Percentiles rank a stretch among this genome's conserved stretches.
Evolutionary conservation across 2,888 invertebrate genomes (phyloP).

Genomic region (Macrosoma leucophasiata): DNA sequence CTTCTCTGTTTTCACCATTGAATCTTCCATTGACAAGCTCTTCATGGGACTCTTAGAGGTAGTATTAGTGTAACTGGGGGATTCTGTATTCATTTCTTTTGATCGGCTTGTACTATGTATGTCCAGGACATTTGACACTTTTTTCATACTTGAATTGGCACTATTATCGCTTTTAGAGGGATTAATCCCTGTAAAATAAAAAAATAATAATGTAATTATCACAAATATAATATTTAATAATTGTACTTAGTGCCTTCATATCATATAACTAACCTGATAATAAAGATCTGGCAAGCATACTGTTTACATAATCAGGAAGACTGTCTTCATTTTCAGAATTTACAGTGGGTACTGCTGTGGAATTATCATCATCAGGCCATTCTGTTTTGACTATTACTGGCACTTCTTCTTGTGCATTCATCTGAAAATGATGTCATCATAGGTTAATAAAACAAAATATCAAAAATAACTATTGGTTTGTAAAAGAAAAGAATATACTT

Average conservation of each 20-base stretch:
- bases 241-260: background rate
- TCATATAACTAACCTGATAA: slow-evolving; percentile 48
- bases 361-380: slow-evolving; percentile 49
- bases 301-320: slow-evolving; percentile 70
- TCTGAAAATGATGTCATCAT: too few species aligned
- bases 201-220: slow-evolving; percentile 1
- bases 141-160: slow-evolving; percentile 49
- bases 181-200: slow-evolving; percentile 54
- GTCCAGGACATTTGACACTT: slow-evolving; percentile 48
- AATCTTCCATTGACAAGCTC: slow-evolving; percentile 41
- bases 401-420: slow-evolving; percentile 47
- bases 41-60: slow-evolving; percentile 55
- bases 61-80: slow-evolving; percentile 39
- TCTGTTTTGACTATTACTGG: slow-evolving; percentile 61
- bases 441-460: slow-evolving; percentile 4
- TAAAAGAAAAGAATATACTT: background rate
- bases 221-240: slow-evolving; percentile 2
- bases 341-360: slow-evolving; percentile 37
- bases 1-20: slow-evolving; percentile 58
- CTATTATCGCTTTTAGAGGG: slow-evolving; percentile 60
- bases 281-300: slow-evolving; percentile 71
- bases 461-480: background rate
- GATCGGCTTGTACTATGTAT: slow-evolving; percentile 39
- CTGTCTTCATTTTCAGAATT: slow-evolving; percentile 64
- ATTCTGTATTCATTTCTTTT: slow-evolving; percentile 51